Evolutionary conservation across 2,888 invertebrate genomes (phyloP), one percentile per base, ranked within the genome.

Genomic region (Phyllotreta cruciferae): DNA sequence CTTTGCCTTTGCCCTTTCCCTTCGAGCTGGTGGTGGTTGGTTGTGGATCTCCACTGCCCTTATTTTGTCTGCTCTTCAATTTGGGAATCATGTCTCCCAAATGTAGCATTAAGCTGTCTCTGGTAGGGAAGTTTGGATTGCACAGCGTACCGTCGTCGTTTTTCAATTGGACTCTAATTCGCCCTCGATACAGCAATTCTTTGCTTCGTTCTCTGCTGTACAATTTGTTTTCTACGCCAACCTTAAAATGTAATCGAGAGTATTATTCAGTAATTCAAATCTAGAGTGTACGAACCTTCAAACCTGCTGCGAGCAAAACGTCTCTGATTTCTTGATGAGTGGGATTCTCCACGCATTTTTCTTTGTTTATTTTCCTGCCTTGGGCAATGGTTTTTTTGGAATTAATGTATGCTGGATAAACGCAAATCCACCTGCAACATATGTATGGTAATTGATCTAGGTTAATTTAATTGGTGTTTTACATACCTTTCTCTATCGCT

Each of bases 321-420:
- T 98, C 98, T 68, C 93, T 87, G 66, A 99, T 98, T 83, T 99
- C 99, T 74, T 92, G 90, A 79, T 92, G 92, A 0, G 95, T 95
- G 9, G 99, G 99, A 81, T 97, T 96, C 73, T 98, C 96, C 0
- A 98, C 92, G 79, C 94, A 95, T 78, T 89, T 88, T 1, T 89
- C 86, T 81, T 94, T 94, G 0, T 92, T 82, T 14, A 99, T 83
- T 71, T 90, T 87, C 37, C 99, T 85, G 4, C 99, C 99, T 80
- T 96, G 91, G 1, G 93, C 93, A 10, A 92, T 80, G 0, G 95
- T 92, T 79, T 94, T 96, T 78, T 95, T 96, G 74, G 90, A 94
- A 78, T 99, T 98, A 54, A 99, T 85, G 75, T 98, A 99, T 0
- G 95, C 92, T 60, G 99, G 99, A 81, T 99, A 99, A 66, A 99